A percentile compares a stretch with the other conserved stretches of the same genome.
Evolutionary conservation across 2,888 invertebrate species (phyloP).

Genomic region (Lasioglossum vierecki): DNA sequence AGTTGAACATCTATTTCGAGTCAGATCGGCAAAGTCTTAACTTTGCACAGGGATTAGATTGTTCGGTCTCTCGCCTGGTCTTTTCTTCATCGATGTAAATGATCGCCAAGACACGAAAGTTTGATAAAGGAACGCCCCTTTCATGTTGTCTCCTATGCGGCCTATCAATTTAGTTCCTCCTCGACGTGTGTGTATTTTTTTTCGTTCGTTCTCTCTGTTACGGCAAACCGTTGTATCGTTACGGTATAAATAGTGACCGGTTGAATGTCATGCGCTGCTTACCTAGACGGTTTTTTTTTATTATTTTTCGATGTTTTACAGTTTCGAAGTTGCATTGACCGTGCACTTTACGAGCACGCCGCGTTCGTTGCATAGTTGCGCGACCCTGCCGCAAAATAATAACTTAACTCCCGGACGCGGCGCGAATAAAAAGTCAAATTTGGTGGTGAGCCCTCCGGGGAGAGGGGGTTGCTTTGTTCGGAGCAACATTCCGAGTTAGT

Average conservation of each 20-base stretch:
- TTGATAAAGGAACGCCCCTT: constrained; percentile 44
- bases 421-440: constrained; percentile 43
- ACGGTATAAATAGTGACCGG: constrained; percentile 36
- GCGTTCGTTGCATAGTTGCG: constrained; percentile 14
- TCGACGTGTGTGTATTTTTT: neutral
- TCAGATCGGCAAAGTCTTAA: neutral
- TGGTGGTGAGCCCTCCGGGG: constrained; percentile 5
- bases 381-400: constrained; percentile 31
- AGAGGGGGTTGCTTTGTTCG: constrained; percentile 3
- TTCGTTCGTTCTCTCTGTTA: neutral
- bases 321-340: constrained; percentile 25
- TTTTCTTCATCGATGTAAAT: neutral
- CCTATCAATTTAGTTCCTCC: constrained; percentile 47
- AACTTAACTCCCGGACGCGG: constrained; percentile 34
- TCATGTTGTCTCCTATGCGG: constrained; percentile 34
- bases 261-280: constrained; percentile 15
- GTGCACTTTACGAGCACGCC: constrained; percentile 7
- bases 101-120: constrained; percentile 15
- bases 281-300: neutral
- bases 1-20: constrained; percentile 6
- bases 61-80: neutral
- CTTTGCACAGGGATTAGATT: neutral
- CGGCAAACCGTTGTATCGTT: constrained; percentile 4
- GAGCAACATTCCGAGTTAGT: constrained; percentile 8
- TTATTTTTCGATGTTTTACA: constrained; percentile 14